Evolutionary conservation across 1,140 invertebrate genomes (phyloP).

Genomic region (Drosophila funebris): DNA sequence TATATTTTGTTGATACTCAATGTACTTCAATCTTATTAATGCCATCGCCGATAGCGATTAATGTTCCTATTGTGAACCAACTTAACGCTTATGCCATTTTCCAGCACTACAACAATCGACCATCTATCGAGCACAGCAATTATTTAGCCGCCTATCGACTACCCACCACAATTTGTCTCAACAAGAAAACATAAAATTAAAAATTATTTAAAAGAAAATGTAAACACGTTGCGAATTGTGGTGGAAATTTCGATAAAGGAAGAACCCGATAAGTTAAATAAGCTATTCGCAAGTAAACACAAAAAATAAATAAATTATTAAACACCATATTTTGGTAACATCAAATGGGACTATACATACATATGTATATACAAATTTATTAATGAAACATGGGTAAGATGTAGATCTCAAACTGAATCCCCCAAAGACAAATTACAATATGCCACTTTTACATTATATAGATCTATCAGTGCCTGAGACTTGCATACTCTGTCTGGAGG

Average conservation of each 20-base stretch:
- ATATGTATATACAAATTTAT: conserved; percentile 17
- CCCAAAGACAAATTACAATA: too few species aligned
- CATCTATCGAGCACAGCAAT: conserved; percentile 1
- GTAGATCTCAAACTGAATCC: too few species aligned
- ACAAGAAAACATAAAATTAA: conserved; percentile 44
- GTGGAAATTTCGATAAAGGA: not conserved
- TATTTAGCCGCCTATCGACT: conserved; percentile 21
- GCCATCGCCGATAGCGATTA: not conserved
- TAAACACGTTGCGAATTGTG: conserved; percentile 1
- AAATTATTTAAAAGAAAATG: conserved; percentile 33
- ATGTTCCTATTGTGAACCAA: conserved; percentile 15
- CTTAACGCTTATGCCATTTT: not conserved
- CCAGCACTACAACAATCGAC: not conserved
- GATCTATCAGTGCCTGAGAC: conserved; percentile 19
- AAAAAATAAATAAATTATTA: not conserved
- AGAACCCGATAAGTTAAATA: not conserved
- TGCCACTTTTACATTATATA: too few species aligned
- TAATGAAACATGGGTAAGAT: conserved; percentile 40
- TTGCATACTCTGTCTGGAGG: conserved; percentile 67
- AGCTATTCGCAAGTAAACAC: not conserved
- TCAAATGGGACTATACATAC: conserved; percentile 24
- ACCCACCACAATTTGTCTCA: conserved; percentile 37
- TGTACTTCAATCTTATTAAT: not conserved
- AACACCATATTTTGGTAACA: not conserved
- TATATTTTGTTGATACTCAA: conserved; percentile 19